Conservation (phyloP, 2,113 vertebrate genomes). For the Eupsittula cactorum region DNA sequence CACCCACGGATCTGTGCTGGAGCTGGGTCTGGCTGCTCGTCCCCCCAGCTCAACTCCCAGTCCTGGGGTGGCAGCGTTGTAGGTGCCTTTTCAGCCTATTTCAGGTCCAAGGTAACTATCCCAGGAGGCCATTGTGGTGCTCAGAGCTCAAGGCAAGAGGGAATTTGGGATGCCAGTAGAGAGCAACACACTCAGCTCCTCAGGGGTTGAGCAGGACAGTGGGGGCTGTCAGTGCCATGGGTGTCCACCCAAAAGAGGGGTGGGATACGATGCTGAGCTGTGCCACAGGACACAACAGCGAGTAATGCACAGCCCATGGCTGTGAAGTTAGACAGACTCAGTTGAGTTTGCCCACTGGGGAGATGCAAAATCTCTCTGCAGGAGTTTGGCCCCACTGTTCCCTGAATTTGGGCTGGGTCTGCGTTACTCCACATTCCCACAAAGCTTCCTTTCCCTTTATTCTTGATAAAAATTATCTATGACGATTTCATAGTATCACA, state of each 20-base stretch:
- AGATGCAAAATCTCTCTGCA: neutral
- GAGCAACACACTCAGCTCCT: neutral
- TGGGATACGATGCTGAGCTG: neutral
- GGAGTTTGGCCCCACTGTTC: neutral
- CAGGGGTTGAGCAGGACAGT: neutral
- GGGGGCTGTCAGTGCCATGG: neutral
- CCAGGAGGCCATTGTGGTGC: neutral
- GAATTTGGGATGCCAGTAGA: neutral
- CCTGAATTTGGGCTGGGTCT: neutral
- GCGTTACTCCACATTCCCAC: no score
- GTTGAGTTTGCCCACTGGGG: no score
- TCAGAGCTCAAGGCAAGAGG: neutral
- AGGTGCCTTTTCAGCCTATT: neutral
- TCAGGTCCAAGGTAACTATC: neutral
- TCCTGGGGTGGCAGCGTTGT: accelerated
- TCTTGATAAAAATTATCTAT: neutral
- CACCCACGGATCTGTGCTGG: neutral
- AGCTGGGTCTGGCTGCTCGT: neutral
- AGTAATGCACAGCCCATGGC: no score
- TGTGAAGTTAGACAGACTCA: neutral
- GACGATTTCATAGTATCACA: neutral
- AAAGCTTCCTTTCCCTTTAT: neutral
- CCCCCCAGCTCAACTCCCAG: neutral
- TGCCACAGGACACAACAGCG: neutral
- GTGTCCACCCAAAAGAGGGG: neutral